A percentile compares a stretch with the other conserved stretches of the same genome.
Conservation (phyloP, 2,888 invertebrate genomes). For the Andrena hattorfiana region DNA sequence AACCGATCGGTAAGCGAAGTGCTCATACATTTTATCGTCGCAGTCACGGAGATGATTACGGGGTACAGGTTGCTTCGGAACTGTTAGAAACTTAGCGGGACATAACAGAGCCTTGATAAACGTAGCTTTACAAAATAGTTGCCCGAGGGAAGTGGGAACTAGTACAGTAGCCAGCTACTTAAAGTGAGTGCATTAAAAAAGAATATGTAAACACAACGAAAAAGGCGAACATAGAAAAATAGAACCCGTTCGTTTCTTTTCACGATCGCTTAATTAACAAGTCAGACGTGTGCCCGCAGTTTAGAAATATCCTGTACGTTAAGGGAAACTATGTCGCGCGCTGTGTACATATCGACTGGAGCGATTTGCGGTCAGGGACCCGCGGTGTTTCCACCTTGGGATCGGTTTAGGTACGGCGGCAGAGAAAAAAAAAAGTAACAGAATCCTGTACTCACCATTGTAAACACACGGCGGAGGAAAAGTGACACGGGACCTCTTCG, state of each 20-base stretch:
- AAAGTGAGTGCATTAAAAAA: no score
- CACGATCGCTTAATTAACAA: not conserved
- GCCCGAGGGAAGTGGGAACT: no score
- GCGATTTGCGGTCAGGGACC: conserved; percentile 41
- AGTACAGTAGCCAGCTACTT: no score
- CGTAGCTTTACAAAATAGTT: no score
- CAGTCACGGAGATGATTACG: no score
- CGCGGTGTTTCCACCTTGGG: not conserved
- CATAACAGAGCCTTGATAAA: no score
- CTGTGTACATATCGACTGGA: conserved; percentile 19
- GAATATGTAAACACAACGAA: no score
- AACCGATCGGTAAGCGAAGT: not conserved
- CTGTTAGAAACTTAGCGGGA: no score
- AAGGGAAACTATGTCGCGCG: conserved; percentile 25
- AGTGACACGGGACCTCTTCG: conserved; percentile 34
- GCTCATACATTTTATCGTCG: not conserved
- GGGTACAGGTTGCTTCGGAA: no score
- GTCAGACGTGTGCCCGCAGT: not conserved
- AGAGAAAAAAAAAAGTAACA: conserved; percentile 33
- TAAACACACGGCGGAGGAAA: conserved; percentile 45
- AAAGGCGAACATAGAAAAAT: not conserved
- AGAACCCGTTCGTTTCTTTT: not conserved
- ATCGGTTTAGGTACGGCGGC: conserved; percentile 16
- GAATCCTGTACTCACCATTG: conserved; percentile 66
- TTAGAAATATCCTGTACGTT: conserved; percentile 16